These are phyloP conservation scores for Tetranychus truncatus DNA, from an alignment of 2,888 invertebrate species.

Conservation along the genomic window DNA sequence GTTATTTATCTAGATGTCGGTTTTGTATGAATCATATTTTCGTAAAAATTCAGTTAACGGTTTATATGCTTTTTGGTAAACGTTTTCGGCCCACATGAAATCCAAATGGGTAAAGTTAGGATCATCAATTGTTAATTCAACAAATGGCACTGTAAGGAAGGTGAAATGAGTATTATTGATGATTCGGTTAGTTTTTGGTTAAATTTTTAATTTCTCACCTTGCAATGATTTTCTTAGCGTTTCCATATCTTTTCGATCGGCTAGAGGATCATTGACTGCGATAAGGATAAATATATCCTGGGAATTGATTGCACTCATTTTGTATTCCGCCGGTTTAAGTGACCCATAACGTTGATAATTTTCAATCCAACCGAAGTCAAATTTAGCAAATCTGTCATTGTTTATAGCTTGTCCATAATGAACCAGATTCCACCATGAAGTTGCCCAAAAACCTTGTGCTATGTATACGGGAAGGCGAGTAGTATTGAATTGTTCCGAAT, in stretches of 20 bases:
- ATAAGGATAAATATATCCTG: background rate
- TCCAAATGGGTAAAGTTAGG: background rate
- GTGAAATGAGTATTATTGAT: background rate
- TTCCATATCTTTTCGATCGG: background rate
- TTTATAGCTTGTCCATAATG: slow-evolving; percentile 32
- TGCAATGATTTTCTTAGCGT: background rate
- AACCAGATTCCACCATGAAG: slow-evolving; percentile 34
- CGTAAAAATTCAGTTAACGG: background rate
- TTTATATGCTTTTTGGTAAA: background rate
- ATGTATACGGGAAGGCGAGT: slow-evolving; percentile 35
- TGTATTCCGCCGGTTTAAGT: slow-evolving; percentile 31
- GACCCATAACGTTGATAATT: slow-evolving; percentile 10
- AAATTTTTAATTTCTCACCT: background rate
- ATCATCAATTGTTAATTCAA: background rate
- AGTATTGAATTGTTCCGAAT: slow-evolving; percentile 47
- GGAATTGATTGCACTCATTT: slow-evolving; percentile 20
- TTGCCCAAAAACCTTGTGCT: slow-evolving; percentile 34
- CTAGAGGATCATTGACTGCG: background rate
- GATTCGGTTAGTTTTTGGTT: background rate
- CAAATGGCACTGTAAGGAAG: background rate
- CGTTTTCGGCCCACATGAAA: background rate
- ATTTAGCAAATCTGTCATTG: slow-evolving; percentile 2
- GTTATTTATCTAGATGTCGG: background rate
- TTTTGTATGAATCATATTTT: background rate
- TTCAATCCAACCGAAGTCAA: slow-evolving; percentile 11